Conservation (phyloP, 2,888 invertebrate genomes). For the Pristionchus exspectatus region DNA sequence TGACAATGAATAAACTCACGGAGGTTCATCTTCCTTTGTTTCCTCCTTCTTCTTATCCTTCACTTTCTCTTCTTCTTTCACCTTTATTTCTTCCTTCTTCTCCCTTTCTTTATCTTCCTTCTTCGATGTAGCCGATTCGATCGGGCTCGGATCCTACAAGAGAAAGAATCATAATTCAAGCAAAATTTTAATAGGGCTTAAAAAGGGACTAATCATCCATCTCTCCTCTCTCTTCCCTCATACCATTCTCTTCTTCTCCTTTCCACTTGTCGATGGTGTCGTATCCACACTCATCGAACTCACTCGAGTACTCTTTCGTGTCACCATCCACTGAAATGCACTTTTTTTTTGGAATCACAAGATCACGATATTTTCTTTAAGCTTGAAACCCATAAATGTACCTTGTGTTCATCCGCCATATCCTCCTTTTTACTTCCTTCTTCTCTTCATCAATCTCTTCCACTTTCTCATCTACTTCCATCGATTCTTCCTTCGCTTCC, state of each 20-base stretch:
- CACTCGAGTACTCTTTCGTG: slow-evolving; percentile 28
- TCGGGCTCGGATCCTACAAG: slow-evolving; percentile 7
- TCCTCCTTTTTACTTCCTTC: slow-evolving; percentile 8
- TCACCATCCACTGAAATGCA: not conserved
- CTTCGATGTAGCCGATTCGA: slow-evolving; percentile 17
- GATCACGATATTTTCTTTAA: too few relatives aligned
- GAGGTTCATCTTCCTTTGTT: not conserved
- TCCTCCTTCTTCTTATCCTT: not conserved
- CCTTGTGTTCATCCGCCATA: not conserved
- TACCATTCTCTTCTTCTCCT: not conserved
- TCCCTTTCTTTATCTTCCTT: slow-evolving; percentile 1
- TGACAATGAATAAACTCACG: not conserved
- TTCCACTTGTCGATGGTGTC: not conserved
- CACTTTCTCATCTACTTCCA: slow-evolving; percentile 13
- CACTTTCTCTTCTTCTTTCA: not conserved
- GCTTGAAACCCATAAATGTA: not conserved
- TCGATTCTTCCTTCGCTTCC: slow-evolving; percentile 29
- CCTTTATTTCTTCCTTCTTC: not conserved
- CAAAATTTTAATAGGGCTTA: too few relatives aligned
- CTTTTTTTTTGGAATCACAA: not conserved
- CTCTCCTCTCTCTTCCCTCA: not conserved
- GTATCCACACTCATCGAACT: slow-evolving; percentile 20
- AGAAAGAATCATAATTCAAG: not conserved
- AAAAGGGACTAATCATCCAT: not conserved
- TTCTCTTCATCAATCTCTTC: not conserved